A percentile compares a stretch with the other conserved stretches of the same genome.
phyloP scores from a whole-genome alignment of 2,113 vertebrate species.

The Kobus ellipsiprymnus region DNA sequence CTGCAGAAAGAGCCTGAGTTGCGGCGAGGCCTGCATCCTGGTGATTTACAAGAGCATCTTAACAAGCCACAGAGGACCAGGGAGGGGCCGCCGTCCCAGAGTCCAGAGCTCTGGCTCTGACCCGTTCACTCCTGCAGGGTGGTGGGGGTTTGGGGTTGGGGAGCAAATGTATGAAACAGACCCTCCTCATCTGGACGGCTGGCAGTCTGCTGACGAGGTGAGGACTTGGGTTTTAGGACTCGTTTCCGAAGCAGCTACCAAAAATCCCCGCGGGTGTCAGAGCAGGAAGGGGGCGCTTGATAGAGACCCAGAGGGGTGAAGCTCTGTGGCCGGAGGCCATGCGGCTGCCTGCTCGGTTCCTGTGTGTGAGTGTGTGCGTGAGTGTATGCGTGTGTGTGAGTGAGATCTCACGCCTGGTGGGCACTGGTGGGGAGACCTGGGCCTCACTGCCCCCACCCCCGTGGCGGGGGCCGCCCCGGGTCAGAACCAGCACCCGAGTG shows the following conservation, averaged over 20 bases:
- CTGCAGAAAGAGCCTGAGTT: neutral
- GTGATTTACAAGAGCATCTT: neutral
- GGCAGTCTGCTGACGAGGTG: accelerated
- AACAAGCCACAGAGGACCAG: neutral
- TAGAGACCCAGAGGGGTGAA: neutral
- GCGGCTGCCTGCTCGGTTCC: too few relatives aligned
- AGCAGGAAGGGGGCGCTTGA: neutral
- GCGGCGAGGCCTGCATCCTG: neutral
- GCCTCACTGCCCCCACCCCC: accelerated
- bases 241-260: neutral
- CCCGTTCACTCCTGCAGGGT: accelerated
- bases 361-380: neutral
- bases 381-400: neutral
- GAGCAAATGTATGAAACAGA: neutral
- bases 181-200: neutral
- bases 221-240: neutral
- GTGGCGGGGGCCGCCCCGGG: accelerated
- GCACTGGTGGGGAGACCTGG: neutral
- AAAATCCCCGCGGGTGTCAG: accelerated
- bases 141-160: neutral
- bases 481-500: accelerated
- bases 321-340: neutral
- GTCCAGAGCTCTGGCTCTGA: neutral
- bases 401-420: accelerated
- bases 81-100: neutral